Base-by-base conservation (phyloP, 2,113 vertebrate species). In the Tautogolabrus adspersus region DNA sequence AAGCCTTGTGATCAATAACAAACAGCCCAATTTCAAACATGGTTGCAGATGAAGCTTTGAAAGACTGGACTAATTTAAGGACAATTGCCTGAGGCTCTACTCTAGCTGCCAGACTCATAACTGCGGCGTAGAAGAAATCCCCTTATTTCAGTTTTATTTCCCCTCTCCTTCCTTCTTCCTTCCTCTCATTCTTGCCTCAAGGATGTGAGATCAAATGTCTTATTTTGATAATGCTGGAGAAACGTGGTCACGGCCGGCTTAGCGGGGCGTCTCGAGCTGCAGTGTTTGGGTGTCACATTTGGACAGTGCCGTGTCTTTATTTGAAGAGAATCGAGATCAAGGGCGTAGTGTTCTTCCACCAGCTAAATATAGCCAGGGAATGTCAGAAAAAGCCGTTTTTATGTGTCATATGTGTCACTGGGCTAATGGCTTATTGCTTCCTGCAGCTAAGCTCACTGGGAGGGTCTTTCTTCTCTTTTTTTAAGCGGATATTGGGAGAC, bases 271-370 rank as follows among this genome's bases (percentile, higher is more conserved):
- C n/a, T 63, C 38, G 79, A 62, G 38, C 22, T 18, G 30, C 30
- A 6, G 18, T 51, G 19, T 59, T 21, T 16, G 26, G 38, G 56
- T 77, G 47, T 73, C 59, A 66, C 19, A 61, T 61, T 78, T 77
- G 40, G 68, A 79, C 54, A 38, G 21, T 51, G 37, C 9, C 16
- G 22, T 66, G 5, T 75, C 18, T 83, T 61, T 74, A 44, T 38
- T 34, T 26, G 59, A 56, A 18, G n/a, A 61, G 19, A 22, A 85
- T 89, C 57, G 63, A 55, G 26, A 85, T 88, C 61, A 64, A 55
- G 34, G 37, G 44, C n/a, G n/a, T 30, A 42, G 47, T 76, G 47
- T 54, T 44, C 52, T 55, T 23, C 46, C 12, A 60, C n/a, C 21
- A 5, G 12, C 26, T 66, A 58, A 72, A 76, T 61, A 55, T 52